Conservation (phyloP, 2,888 invertebrate species). For the Ophioninae sp. region DNA sequence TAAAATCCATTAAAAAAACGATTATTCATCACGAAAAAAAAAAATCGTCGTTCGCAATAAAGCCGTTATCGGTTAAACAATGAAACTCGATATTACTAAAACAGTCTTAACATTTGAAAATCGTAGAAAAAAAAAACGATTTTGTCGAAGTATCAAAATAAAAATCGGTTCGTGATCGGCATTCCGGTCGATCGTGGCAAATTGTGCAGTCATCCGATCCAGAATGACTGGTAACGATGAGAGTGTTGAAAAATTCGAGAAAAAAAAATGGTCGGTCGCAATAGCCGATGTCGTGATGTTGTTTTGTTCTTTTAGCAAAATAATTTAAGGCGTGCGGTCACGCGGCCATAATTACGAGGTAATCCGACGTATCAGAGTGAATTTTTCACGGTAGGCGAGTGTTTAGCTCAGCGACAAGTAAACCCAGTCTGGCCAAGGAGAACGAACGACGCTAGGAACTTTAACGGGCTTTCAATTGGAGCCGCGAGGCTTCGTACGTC, state of each 20-base stretch:
- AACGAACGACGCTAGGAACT: conserved; percentile 55
- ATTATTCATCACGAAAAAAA: too few relatives aligned
- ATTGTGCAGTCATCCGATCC: conserved; percentile 5
- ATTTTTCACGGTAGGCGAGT: conserved; percentile 59
- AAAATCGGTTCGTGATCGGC: neutral
- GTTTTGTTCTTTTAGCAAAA: conserved; percentile 11
- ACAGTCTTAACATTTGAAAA: too few relatives aligned
- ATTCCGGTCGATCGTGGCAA: neutral
- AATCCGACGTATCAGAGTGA: conserved; percentile 33
- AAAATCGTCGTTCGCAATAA: too few relatives aligned
- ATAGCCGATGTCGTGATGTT: neutral
- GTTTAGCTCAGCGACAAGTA: conserved; percentile 42
- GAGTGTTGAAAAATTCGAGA: conserved; percentile 3
- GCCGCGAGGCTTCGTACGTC: conserved; percentile 59
- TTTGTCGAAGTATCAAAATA: too few relatives aligned
- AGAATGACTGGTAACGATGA: neutral
- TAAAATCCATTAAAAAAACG: too few relatives aligned
- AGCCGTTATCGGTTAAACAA: too few relatives aligned
- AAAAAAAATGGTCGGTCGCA: conserved; percentile 6
- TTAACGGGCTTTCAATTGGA: conserved; percentile 63
- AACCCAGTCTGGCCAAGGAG: conserved; percentile 7
- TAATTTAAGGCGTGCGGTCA: conserved; percentile 36
- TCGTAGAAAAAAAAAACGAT: too few relatives aligned
- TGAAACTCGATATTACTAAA: too few relatives aligned
- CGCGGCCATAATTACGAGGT: conserved; percentile 42